Base-by-base conservation (phyloP, 2,113 vertebrate species). In the Nothoprocta perdicaria region DNA sequence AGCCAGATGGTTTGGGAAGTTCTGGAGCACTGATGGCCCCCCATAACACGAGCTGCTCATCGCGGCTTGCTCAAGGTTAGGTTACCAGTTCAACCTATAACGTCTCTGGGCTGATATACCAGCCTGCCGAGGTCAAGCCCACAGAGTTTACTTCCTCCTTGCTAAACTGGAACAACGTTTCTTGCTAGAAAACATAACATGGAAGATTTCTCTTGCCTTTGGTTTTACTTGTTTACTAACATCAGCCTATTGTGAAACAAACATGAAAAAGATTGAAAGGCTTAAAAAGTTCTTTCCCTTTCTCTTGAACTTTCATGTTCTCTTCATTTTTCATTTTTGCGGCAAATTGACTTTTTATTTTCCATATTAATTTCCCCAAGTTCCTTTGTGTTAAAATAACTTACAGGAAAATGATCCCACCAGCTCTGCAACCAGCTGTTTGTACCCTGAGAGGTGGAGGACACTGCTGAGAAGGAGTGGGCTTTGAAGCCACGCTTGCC, bases 181-280 rank as follows among this genome's bases (percentile, higher is more conserved):
- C 33, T 75, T 60, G 43, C 63, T 87, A 76, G 80, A 84, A 84
- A 80, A 66, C 10, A 53, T 26, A 53, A 62, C 35, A 40, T 4
- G 22, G 7, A 88, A 31, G 84, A 74, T 81, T 94, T 71, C 29
- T 84, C 74, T 73, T 75, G 53, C 38, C 53, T 86, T 92, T 75
- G 43, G 33, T 94, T 94, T 88, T 86, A 86, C 12, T 90, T 92
- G 84, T 94, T 92, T 90, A 93, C 80, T 69, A 95, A 91, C 77
- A 94, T 41, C 38, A 93, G 80, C 11, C 33, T 80, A 7, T 84
- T 95, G 80, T 76, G 88, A 92, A 88, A 94, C 69, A 89, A 90
- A 86, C 41, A 92, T 27, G 12, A 86, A 78, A 88, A 92, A 84
- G 3, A 3, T 84, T 90, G 45, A 90, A 95, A 92, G 71, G 12